A percentile compares a stretch with the other conserved stretches of the same genome.
These are phyloP conservation scores for Pterophyllum scalare DNA, from an alignment of 2,113 vertebrate genomes.

Conservation along the genomic window DNA sequence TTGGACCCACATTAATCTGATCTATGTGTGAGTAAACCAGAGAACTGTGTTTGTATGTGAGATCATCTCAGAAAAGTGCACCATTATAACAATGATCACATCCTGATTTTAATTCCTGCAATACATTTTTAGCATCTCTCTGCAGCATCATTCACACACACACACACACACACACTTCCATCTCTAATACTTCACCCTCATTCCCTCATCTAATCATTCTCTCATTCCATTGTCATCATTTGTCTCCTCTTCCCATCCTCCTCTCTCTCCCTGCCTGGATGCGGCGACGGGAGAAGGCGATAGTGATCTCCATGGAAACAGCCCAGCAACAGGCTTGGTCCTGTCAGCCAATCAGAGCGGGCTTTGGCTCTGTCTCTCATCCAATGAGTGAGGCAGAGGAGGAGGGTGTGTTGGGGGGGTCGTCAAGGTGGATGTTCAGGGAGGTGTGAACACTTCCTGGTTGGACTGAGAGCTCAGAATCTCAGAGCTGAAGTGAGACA, in stretches of 20 bases:
- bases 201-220: slow-evolving; percentile 9
- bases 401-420: slow-evolving; percentile 1
- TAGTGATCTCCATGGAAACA: slow-evolving; percentile 81
- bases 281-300: slow-evolving; percentile 14
- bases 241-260: slow-evolving; percentile 6
- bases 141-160: too few relatives aligned
- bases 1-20: not conserved
- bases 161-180: not conserved
- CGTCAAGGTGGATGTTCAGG: slow-evolving; percentile 69
- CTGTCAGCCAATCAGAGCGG: slow-evolving; percentile 63
- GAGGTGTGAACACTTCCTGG: slow-evolving; percentile 60
- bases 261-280: not conserved
- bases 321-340: slow-evolving; percentile 78
- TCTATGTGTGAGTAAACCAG: not conserved
- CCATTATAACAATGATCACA: slow-evolving; percentile 38
- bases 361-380: slow-evolving; percentile 14
- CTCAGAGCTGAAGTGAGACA: not conserved
- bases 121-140: not conserved
- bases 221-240: slow-evolving; percentile 29
- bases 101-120: not conserved
- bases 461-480: not conserved
- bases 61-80: not conserved
- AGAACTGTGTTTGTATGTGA: not conserved
- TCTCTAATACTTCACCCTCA: not conserved
- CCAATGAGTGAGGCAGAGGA: slow-evolving; percentile 59